Percentiles rank a stretch among this genome's conserved stretches.
phyloP scores from a whole-genome alignment of 92 coral and sea anemone genomes.

The Actinostola sp. region DNA sequence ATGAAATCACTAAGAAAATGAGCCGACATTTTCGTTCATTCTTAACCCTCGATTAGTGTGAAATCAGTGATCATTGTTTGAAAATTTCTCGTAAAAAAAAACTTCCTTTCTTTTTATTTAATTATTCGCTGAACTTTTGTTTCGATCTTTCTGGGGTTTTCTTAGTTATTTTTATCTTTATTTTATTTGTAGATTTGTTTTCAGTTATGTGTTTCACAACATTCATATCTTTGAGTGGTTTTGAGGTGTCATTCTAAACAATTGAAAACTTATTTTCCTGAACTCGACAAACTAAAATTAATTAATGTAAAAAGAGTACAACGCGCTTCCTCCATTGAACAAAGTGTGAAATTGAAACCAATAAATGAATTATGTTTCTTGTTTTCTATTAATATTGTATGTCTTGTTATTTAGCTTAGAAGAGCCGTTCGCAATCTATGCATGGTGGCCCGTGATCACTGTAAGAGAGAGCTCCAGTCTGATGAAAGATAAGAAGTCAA shows the following conservation, averaged over 20 bases:
- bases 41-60: too few relatives aligned
- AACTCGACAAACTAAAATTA: too few relatives aligned
- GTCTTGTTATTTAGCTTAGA: constrained; percentile 32
- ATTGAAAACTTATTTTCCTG: too few relatives aligned
- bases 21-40: too few relatives aligned
- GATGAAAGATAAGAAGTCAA: not conserved
- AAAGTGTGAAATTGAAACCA: not conserved
- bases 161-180: not conserved
- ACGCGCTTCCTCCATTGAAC: not conserved
- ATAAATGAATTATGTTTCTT: not conserved
- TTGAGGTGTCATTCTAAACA: too few relatives aligned
- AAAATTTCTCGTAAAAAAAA: too few relatives aligned
- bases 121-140: too few relatives aligned
- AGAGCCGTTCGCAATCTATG: constrained; percentile 50
- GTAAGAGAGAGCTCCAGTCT: constrained; percentile 28
- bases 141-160: not conserved
- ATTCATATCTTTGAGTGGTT: not conserved
- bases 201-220: not conserved
- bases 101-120: too few relatives aligned
- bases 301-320: too few relatives aligned
- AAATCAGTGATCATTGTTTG: too few relatives aligned
- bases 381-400: not conserved
- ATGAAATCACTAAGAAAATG: too few relatives aligned
- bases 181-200: not conserved
- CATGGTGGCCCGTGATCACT: constrained; percentile 56